Conservation (phyloP, 2,113 vertebrate species). For the Phasianus colchicus region DNA sequence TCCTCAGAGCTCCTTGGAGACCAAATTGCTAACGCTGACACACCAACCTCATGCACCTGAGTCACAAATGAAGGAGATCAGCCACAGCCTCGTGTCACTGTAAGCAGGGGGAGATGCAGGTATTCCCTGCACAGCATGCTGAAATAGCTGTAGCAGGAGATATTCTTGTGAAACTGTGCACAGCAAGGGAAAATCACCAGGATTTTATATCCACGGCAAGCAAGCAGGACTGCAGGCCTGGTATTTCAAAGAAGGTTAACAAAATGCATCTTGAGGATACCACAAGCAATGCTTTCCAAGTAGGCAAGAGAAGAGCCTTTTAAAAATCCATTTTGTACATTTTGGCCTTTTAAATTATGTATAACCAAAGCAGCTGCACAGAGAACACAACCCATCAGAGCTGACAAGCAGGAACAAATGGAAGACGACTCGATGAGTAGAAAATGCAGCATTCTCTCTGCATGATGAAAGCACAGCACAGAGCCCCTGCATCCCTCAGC, state of each 20-base stretch:
- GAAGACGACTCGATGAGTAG: neutral
- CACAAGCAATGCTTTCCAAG: neutral
- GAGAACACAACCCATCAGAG: neutral
- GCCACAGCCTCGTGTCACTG: neutral
- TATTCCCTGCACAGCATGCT: neutral
- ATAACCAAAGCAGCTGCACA: neutral
- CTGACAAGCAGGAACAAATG: neutral
- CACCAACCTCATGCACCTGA: neutral
- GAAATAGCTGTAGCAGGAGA: neutral
- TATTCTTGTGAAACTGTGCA: neutral
- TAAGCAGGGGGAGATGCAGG: neutral
- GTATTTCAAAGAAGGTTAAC: neutral
- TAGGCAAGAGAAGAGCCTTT: neutral
- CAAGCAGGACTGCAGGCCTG: neutral
- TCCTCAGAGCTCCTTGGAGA: neutral
- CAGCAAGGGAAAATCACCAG: neutral
- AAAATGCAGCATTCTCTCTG: neutral
- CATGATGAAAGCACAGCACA: neutral
- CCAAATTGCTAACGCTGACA: neutral
- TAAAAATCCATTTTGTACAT: neutral
- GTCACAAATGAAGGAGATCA: neutral
- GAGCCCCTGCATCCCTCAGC: neutral
- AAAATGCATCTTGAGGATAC: neutral
- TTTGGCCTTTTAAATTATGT: slow-evolving; percentile 20
- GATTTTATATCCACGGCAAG: neutral